Evolutionary conservation across 2,113 vertebrate genomes (phyloP).

Genomic region (Pungitius pungitius): DNA sequence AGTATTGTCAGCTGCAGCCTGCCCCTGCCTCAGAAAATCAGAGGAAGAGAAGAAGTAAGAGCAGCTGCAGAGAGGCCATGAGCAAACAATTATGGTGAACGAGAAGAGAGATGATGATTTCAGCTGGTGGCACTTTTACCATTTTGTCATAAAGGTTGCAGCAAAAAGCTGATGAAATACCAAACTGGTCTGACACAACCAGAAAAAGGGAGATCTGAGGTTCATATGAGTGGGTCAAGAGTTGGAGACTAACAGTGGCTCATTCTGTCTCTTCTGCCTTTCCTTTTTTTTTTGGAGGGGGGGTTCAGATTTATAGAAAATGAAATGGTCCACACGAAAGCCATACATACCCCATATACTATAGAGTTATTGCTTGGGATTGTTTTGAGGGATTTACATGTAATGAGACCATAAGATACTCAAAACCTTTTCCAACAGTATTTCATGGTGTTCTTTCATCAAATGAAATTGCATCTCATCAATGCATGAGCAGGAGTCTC

Average conservation of each 20-base stretch:
- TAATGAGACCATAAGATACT: not conserved
- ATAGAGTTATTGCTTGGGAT: not conserved
- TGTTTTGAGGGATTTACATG: conserved; percentile 2
- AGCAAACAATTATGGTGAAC: conserved; percentile 43
- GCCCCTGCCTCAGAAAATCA: conserved; percentile 40
- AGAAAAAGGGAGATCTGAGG: conserved; percentile 10
- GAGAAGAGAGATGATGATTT: conserved; percentile 23
- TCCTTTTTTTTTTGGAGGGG: not conserved
- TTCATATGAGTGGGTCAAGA: conserved; percentile 5
- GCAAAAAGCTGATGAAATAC: conserved; percentile 11
- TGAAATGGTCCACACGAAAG: not conserved
- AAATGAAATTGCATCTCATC: not conserved
- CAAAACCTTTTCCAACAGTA: not conserved
- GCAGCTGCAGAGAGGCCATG: conserved; percentile 35
- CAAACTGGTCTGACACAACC: conserved; percentile 17
- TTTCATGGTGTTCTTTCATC: not conserved
- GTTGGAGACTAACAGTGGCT: not conserved
- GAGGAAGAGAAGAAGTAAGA: conserved; percentile 39
- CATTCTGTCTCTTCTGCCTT: not conserved
- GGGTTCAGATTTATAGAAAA: too few species aligned
- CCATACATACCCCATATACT: not conserved
- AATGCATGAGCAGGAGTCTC: not conserved
- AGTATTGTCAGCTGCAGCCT: conserved; percentile 66
- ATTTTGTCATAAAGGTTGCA: conserved; percentile 13
- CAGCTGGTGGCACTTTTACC: conserved; percentile 44